Evolutionary conservation across 2,113 vertebrate genomes (phyloP).

Genomic region (Corythornis cristatus): DNA sequence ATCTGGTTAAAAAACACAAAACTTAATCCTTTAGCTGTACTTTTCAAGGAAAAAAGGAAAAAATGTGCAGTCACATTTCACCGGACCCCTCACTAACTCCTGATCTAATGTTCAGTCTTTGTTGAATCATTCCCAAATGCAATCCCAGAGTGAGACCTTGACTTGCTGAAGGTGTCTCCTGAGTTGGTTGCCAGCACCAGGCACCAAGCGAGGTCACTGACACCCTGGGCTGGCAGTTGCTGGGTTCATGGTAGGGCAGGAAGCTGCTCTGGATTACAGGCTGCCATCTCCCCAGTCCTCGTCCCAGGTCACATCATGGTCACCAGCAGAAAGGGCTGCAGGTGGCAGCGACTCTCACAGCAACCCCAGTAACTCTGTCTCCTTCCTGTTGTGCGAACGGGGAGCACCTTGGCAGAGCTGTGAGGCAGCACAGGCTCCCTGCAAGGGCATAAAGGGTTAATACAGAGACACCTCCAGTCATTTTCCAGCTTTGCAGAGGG

Average conservation of each 20-base stretch:
- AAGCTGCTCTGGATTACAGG: background rate
- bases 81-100: background rate
- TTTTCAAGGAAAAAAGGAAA: background rate
- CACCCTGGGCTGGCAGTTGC: too few relatives aligned
- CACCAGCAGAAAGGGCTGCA: background rate
- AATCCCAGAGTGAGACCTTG: background rate
- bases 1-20: background rate
- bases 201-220: background rate
- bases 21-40: background rate
- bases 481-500: background rate
- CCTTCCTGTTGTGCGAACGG: fast-evolving
- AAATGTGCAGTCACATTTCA: background rate
- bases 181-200: background rate
- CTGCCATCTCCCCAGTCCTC: background rate
- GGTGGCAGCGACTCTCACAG: background rate
- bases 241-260: background rate
- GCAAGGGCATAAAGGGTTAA: background rate
- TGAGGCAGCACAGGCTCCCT: too few relatives aligned
- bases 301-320: background rate
- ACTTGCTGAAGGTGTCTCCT: background rate
- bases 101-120: background rate
- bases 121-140: background rate
- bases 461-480: background rate
- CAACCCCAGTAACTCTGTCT: background rate
- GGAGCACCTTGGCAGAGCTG: background rate